Percentiles rank a stretch among this genome's conserved stretches.
phyloP scores from a whole-genome alignment of 2,888 invertebrate species.

The Leptodirus hochenwartii region DNA sequence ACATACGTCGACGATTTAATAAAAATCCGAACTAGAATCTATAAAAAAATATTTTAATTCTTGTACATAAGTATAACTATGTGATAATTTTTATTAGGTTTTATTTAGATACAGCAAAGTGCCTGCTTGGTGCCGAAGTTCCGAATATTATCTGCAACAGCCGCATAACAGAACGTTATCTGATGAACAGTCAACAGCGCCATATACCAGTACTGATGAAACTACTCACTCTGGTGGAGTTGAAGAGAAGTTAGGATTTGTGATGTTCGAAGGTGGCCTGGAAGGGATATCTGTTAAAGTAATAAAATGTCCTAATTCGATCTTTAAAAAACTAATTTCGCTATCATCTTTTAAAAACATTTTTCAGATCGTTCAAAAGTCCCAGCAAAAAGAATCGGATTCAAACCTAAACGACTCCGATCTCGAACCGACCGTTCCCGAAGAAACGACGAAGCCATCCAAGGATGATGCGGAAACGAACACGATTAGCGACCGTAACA shows the following conservation, averaged over 20 bases:
- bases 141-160: slow-evolving; percentile 33
- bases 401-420: slow-evolving; percentile 7
- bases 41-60: too few species aligned
- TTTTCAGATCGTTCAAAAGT: slow-evolving; percentile 1
- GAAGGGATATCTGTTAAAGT: slow-evolving; percentile 76
- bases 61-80: too few species aligned
- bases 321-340: too few species aligned
- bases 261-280: slow-evolving; percentile 93
- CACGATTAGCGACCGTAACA: slow-evolving; percentile 8
- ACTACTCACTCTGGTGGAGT: slow-evolving; percentile 6
- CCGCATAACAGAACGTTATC: slow-evolving; percentile 7
- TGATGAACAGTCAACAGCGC: not conserved
- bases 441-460: slow-evolving; percentile 8
- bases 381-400: slow-evolving; percentile 6
- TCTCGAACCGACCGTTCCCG: slow-evolving; percentile 1
- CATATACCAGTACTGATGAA: slow-evolving; percentile 1
- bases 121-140: slow-evolving; percentile 36
- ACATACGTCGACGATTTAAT: too few species aligned
- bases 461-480: slow-evolving; percentile 7
- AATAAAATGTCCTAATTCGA: slow-evolving; percentile 30
- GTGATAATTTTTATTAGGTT: too few species aligned
- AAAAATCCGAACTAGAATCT: too few species aligned
- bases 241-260: slow-evolving; percentile 64
- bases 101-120: slow-evolving; percentile 66
- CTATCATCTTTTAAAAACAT: too few species aligned